These are phyloP conservation scores for Sebastes trivittatus DNA, from an alignment of 2,797 vertebrate species.

Conservation along the genomic window DNA sequence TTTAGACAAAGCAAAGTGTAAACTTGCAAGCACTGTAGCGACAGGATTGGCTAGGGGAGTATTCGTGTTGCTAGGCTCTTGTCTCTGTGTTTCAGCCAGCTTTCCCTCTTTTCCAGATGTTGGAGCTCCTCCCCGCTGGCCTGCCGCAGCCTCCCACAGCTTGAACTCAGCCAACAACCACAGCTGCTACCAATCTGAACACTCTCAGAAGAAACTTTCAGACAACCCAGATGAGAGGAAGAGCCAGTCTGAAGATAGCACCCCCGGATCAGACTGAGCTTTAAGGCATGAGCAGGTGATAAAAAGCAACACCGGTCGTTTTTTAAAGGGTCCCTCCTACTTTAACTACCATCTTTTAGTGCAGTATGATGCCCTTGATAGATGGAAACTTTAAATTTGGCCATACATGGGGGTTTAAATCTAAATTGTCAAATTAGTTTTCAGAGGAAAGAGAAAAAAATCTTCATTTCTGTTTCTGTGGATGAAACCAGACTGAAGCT, in stretches of 20 bases:
- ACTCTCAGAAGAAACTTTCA: constrained; percentile 48
- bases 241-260: constrained; percentile 36
- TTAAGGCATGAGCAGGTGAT: constrained; percentile 18
- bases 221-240: constrained; percentile 54
- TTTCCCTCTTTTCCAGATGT: constrained; percentile 80
- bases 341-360: not conserved
- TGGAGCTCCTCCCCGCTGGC: constrained; percentile 72
- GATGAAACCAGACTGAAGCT: not conserved
- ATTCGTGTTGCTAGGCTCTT: constrained; percentile 51
- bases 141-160: constrained; percentile 67
- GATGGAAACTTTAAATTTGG: not conserved
- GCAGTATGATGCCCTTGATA: not conserved
- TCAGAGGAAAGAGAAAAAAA: not conserved
- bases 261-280: constrained; percentile 32
- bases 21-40: constrained; percentile 7
- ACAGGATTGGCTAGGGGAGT: constrained; percentile 36
- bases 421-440: not conserved
- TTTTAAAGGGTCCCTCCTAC: not conserved
- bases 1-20: constrained; percentile 1
- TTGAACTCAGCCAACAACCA: constrained; percentile 60
- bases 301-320: not conserved
- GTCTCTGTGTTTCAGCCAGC: constrained; percentile 50
- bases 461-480: constrained; percentile 15
- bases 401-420: not conserved
- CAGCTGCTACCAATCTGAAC: constrained; percentile 81